phyloP scores from a whole-genome alignment of 2,888 invertebrate species.

The Leucophenga montana region DNA sequence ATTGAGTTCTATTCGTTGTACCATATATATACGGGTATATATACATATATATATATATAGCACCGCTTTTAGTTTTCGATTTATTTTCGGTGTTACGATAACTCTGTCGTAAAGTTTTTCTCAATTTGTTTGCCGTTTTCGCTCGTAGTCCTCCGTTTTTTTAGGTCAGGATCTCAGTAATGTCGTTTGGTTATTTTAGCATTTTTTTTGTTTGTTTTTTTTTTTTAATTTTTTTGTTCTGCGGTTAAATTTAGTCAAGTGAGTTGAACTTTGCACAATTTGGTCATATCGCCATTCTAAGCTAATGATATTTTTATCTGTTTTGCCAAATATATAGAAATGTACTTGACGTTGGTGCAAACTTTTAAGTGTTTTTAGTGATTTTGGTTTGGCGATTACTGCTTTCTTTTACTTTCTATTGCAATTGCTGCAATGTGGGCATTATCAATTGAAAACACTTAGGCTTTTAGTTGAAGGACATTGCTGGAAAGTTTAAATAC shows the following conservation, averaged over 20 bases:
- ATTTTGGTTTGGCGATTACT: slow-evolving; percentile 9
- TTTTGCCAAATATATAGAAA: neutral
- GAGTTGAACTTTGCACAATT: slow-evolving; percentile 13
- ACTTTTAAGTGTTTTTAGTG: slow-evolving; percentile 25
- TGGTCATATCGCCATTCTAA: neutral
- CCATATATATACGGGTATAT: too few species aligned
- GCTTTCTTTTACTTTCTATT: neutral
- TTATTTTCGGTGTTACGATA: neutral
- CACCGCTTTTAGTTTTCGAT: neutral
- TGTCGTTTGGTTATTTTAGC: too few species aligned
- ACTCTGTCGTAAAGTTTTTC: neutral
- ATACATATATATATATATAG: too few species aligned
- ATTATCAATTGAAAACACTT: slow-evolving; percentile 20
- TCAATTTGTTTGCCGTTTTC: neutral
- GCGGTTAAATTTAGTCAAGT: too few species aligned
- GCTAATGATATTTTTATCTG: slow-evolving; percentile 21
- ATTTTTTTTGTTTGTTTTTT: too few species aligned
- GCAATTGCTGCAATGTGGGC: neutral
- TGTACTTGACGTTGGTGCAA: neutral
- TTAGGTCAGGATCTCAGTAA: too few species aligned
- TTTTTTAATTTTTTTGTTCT: too few species aligned
- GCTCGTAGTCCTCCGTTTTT: too few species aligned
- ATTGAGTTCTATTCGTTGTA: slow-evolving; percentile 51
- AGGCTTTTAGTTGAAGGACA: neutral
- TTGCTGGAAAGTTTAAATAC: too few species aligned